phyloP scores from a whole-genome alignment of 2,888 invertebrate species.

The Microctonus aethiopoides region DNA sequence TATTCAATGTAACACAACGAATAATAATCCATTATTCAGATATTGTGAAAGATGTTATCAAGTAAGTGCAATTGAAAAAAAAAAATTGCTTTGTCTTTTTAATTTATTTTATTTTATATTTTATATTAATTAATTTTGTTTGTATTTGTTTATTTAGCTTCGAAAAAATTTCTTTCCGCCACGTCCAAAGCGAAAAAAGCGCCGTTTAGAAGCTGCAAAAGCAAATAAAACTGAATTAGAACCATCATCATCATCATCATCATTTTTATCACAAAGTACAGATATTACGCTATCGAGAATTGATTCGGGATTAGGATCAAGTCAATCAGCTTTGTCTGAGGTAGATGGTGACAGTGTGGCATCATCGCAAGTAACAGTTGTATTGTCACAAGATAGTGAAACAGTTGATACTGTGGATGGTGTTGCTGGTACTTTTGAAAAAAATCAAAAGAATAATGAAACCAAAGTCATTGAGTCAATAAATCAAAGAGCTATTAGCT shows the following conservation, averaged over 20 bases:
- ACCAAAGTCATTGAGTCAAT: neutral
- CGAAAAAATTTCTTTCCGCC: slow-evolving; percentile 78
- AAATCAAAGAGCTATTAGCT: neutral
- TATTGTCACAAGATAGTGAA: neutral
- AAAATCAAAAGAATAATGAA: neutral
- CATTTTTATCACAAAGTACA: neutral
- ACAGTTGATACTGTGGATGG: neutral
- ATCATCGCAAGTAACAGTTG: neutral
- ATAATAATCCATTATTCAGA: slow-evolving; percentile 74
- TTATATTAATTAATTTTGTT: slow-evolving; percentile 3
- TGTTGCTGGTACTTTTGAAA: neutral
- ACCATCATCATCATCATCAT: neutral
- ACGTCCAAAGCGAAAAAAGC: slow-evolving; percentile 67
- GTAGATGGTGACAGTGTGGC: slow-evolving; percentile 8
- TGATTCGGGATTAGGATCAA: slow-evolving; percentile 66
- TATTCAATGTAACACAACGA: slow-evolving; percentile 73
- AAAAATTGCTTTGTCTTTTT: neutral
- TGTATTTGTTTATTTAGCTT: slow-evolving; percentile 68
- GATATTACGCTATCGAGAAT: slow-evolving; percentile 45
- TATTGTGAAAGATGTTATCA: slow-evolving; percentile 80
- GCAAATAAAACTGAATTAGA: neutral
- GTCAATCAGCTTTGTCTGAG: slow-evolving; percentile 47
- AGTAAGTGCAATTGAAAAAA: slow-evolving; percentile 65
- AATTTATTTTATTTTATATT: neutral
- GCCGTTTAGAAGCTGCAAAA: slow-evolving; percentile 26